phyloP scores from a whole-genome alignment of 2,797 vertebrate species.

The Kryptolebias ocellatus region DNA sequence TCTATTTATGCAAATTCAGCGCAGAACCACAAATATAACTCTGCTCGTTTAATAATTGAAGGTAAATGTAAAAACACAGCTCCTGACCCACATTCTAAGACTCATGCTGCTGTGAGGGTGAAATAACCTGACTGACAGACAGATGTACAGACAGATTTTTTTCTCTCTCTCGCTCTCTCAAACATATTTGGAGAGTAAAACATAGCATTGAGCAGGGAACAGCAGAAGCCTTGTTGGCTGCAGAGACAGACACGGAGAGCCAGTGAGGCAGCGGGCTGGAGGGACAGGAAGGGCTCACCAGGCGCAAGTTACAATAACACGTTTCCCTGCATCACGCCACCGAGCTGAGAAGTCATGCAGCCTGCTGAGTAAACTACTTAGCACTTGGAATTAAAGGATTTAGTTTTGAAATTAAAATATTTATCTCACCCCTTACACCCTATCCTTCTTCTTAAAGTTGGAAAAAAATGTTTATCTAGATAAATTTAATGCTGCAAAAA shows the following conservation, averaged over 20 bases:
- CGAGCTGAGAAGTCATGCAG: slow-evolving; percentile 46
- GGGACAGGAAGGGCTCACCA: slow-evolving; percentile 56
- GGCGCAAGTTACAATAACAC: slow-evolving; percentile 78
- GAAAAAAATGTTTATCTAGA: background rate
- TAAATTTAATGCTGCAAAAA: background rate
- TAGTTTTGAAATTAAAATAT: background rate
- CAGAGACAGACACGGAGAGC: slow-evolving; percentile 67
- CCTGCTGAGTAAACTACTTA: slow-evolving; percentile 26
- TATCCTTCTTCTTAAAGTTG: background rate
- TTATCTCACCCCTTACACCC: background rate
- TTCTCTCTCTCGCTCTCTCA: slow-evolving; percentile 39
- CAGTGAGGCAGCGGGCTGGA: slow-evolving; percentile 73
- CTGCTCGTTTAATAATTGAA: slow-evolving; percentile 65
- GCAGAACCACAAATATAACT: slow-evolving; percentile 27
- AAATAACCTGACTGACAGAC: slow-evolving; percentile 69
- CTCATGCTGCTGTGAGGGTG: slow-evolving; percentile 43
- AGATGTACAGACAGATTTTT: slow-evolving; percentile 67
- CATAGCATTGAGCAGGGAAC: slow-evolving; percentile 72
- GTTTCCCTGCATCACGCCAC: slow-evolving; percentile 44
- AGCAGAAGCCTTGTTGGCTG: slow-evolving; percentile 82
- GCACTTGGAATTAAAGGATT: slow-evolving; percentile 9
- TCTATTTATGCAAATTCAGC: slow-evolving; percentile 36
- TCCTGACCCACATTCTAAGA: slow-evolving; percentile 54
- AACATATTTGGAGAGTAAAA: slow-evolving; percentile 77
- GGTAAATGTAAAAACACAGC: slow-evolving; percentile 63